Conservation (phyloP, 2,113 vertebrate genomes). For the Perca schrenkii region DNA sequence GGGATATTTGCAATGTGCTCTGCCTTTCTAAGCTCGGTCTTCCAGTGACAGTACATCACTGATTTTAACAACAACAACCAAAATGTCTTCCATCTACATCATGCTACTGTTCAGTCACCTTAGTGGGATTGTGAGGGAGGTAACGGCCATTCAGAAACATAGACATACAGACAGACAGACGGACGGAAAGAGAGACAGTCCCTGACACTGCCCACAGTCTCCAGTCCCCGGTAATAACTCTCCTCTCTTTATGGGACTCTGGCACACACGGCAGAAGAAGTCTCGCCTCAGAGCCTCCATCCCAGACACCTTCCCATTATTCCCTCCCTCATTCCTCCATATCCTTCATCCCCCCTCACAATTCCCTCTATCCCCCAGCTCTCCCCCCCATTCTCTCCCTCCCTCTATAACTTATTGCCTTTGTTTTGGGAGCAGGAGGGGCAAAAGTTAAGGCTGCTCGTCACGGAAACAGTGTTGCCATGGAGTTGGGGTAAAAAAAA, state of each 20-base stretch:
- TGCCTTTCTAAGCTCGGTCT: background rate
- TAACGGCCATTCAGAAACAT: slow-evolving; percentile 28
- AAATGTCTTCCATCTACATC: background rate
- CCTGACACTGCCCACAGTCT: slow-evolving; percentile 53
- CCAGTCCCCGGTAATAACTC: slow-evolving; percentile 64
- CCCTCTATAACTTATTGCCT: slow-evolving; percentile 72
- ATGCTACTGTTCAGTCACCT: background rate
- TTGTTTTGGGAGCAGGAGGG: slow-evolving; percentile 79
- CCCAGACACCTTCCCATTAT: slow-evolving; percentile 73
- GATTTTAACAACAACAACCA: background rate
- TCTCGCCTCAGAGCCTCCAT: slow-evolving; percentile 72
- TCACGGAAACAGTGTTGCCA: slow-evolving; percentile 77
- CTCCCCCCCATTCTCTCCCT: slow-evolving; percentile 15
- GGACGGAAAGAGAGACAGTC: slow-evolving; percentile 16
- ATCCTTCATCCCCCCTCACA: slow-evolving; percentile 51
- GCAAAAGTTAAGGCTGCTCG: slow-evolving; percentile 77
- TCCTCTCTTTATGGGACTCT: slow-evolving; percentile 60
- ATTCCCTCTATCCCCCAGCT: too few species aligned
- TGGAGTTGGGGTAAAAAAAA: slow-evolving; percentile 64
- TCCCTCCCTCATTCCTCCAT: slow-evolving; percentile 46
- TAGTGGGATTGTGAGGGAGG: background rate
- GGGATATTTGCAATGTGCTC: background rate
- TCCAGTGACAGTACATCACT: background rate
- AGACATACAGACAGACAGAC: slow-evolving; percentile 47
- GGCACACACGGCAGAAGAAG: slow-evolving; percentile 60